Evolutionary conservation across 2,797 vertebrate species (phyloP).

Genomic region (Mastacembelus armatus): DNA sequence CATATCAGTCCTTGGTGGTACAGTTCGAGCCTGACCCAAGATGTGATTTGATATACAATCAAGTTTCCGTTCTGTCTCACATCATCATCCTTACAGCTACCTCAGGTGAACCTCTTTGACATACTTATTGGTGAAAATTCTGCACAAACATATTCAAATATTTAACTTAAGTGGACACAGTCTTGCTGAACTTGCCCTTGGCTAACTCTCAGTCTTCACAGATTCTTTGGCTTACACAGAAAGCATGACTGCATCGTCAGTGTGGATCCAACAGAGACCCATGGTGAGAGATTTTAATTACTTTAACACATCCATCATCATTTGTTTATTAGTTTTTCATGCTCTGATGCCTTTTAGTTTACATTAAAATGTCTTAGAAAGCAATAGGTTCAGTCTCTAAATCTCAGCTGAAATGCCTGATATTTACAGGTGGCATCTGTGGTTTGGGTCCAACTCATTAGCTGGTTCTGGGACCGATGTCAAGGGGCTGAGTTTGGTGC

Average conservation of each 20-base stretch:
- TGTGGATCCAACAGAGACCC: constrained; percentile 51
- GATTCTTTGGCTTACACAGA: constrained; percentile 55
- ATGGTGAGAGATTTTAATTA: constrained; percentile 49
- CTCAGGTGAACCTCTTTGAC: constrained; percentile 17
- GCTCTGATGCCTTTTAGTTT: constrained; percentile 48
- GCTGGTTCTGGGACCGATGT: constrained; percentile 36
- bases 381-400: constrained; percentile 38
- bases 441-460: constrained; percentile 52
- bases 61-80: constrained; percentile 16
- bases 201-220: constrained; percentile 23
- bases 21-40: constrained; percentile 19
- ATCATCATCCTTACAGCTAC: constrained; percentile 20
- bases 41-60: constrained; percentile 30
- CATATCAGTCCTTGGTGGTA: constrained; percentile 12
- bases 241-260: constrained; percentile 47
- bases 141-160: constrained; percentile 33
- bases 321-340: constrained; percentile 61
- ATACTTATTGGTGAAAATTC: constrained; percentile 18
- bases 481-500: constrained; percentile 23
- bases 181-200: constrained; percentile 32
- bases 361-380: constrained; percentile 54
- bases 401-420: constrained; percentile 51
- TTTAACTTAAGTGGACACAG: constrained; percentile 33
- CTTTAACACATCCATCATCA: constrained; percentile 60
- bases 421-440: constrained; percentile 70